Conservation (phyloP, 1,140 invertebrate genomes). For the Pseudomyrmex gracilis region DNA sequence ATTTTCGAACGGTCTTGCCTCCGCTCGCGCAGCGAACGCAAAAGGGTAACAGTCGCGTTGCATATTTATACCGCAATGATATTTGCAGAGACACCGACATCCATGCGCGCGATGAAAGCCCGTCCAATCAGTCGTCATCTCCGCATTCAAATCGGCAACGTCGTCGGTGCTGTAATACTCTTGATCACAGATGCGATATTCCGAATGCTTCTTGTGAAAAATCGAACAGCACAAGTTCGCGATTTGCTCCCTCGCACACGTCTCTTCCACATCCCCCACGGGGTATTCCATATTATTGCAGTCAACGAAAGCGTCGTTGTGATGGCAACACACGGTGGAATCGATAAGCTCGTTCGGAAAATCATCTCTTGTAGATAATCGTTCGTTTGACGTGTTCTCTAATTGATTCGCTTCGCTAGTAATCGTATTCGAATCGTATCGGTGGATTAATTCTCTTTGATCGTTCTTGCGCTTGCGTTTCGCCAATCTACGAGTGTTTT, state of each 20-base stretch:
- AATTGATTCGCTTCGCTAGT: background rate
- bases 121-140: constrained; percentile 39
- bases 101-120: constrained; percentile 19
- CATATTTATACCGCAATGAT: constrained; percentile 38
- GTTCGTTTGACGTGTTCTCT: background rate
- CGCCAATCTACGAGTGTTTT: background rate
- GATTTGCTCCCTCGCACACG: background rate
- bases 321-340: constrained; percentile 6
- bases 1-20: constrained; percentile 7
- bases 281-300: constrained; percentile 14
- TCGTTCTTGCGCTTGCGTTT: background rate
- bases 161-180: constrained; percentile 11
- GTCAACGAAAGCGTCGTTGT: background rate
- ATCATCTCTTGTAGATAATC: background rate
- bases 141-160: constrained; percentile 13
- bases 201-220: constrained; percentile 27
- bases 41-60: constrained; percentile 7
- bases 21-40: background rate
- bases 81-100: constrained; percentile 19
- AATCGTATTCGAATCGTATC: background rate
- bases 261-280: background rate
- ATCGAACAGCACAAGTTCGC: constrained; percentile 18
- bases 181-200: constrained; percentile 42
- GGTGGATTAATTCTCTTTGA: background rate
- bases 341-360: background rate